A percentile compares a stretch with the other conserved stretches of the same genome.
These are phyloP conservation scores for Fopius arisanus DNA, from an alignment of 1,140 invertebrate species.

Conservation along the genomic window DNA sequence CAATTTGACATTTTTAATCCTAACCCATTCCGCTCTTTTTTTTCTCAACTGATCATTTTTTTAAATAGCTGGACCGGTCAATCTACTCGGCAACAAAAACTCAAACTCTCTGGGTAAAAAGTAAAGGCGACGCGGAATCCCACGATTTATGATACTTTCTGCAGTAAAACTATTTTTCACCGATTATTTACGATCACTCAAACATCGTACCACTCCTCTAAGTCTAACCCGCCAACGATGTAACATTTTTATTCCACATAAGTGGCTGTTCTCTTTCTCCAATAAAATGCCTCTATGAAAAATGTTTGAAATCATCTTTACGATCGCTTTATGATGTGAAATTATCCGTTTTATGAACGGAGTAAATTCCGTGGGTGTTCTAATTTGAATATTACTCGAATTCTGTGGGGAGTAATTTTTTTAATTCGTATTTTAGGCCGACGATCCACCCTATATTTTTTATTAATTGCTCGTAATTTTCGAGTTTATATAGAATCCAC, in stretches of 20 bases:
- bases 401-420: neutral
- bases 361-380: neutral
- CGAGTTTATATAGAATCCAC: conserved; percentile 36
- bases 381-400: neutral
- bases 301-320: neutral
- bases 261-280: neutral
- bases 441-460: conserved; percentile 37
- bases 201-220: neutral
- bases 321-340: neutral
- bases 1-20: too few species aligned
- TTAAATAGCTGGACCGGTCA: too few species aligned
- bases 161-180: neutral
- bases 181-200: neutral
- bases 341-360: neutral
- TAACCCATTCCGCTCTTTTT: too few species aligned
- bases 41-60: too few species aligned
- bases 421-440: neutral
- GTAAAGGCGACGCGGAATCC: too few species aligned
- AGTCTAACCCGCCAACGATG: neutral
- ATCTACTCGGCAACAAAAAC: too few species aligned
- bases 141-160: neutral
- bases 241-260: neutral
- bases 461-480: conserved; percentile 47
- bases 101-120: too few species aligned
- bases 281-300: neutral